These are phyloP conservation scores for Anthopleura sola DNA, from an alignment of 64 coral and sea anemone genomes.

Conservation along the genomic window DNA sequence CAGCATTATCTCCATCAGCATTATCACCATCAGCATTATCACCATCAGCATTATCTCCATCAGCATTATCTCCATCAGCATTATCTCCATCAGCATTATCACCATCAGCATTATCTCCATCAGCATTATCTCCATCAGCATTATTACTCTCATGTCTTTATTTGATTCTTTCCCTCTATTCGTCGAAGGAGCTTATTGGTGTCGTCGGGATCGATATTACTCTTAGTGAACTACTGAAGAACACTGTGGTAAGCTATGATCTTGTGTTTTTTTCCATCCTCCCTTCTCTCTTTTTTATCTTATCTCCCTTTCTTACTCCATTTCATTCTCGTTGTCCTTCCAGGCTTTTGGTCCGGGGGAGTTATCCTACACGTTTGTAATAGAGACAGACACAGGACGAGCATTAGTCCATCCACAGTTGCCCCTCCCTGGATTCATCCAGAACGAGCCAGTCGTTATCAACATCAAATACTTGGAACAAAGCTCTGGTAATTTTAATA, in stretches of 20 bases:
- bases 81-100: no score
- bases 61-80: no score
- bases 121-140: neutral
- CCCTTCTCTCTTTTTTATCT: neutral
- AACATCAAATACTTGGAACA: slow-evolving; percentile 68
- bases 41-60: no score
- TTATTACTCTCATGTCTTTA: neutral
- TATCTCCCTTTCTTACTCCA: neutral
- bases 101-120: neutral
- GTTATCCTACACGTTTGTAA: slow-evolving; percentile 81
- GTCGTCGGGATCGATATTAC: slow-evolving; percentile 78
- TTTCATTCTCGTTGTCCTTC: neutral
- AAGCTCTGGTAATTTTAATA: slow-evolving; percentile 28
- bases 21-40: no score
- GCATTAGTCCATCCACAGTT: slow-evolving; percentile 70
- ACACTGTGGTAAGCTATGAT: slow-evolving; percentile 59
- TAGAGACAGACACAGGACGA: slow-evolving; percentile 69
- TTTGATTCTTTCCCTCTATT: neutral
- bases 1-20: no score
- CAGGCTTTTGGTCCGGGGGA: slow-evolving; percentile 80
- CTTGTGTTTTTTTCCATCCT: neutral
- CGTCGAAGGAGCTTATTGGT: slow-evolving; percentile 56
- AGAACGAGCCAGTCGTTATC: slow-evolving; percentile 66
- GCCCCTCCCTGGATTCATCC: slow-evolving; percentile 58
- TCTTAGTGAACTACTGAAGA: slow-evolving; percentile 73